Percentiles rank a stretch among this genome's conserved stretches.
Evolutionary conservation across 2,113 vertebrate species (phyloP).

Genomic region (Ceuthmochares aereus): DNA sequence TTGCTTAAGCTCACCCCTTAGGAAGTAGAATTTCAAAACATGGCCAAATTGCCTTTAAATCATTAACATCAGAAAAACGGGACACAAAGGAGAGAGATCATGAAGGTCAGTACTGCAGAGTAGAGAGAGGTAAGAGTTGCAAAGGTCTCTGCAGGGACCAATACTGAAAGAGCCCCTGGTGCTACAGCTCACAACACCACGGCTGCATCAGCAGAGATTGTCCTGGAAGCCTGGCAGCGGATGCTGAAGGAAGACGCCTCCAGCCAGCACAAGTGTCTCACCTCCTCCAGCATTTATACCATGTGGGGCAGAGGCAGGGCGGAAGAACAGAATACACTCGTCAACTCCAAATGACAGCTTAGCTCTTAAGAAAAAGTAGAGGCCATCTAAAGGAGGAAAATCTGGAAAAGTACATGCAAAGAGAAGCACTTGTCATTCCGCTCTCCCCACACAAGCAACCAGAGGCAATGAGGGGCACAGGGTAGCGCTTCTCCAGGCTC

Average conservation of each 20-base stretch:
- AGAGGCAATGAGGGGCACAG: not conserved
- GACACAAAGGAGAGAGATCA: not conserved
- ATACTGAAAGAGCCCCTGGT: not conserved
- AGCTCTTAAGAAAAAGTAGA: not conserved
- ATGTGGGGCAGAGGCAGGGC: not conserved
- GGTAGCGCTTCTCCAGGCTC: not conserved
- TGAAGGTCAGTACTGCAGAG: not conserved
- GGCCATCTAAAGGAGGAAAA: not conserved
- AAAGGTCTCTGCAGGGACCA: not conserved
- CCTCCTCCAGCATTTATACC: not conserved
- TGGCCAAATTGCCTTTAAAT: not conserved
- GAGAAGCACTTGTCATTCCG: not conserved
- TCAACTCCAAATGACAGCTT: not conserved
- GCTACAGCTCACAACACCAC: not conserved
- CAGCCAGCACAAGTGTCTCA: not conserved
- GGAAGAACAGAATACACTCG: not conserved
- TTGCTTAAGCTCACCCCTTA: not conserved
- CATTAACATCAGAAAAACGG: not conserved
- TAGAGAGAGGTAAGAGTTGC: not conserved
- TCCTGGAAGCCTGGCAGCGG: accelerated
- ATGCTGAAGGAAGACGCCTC: not conserved
- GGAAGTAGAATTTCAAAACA: not conserved
- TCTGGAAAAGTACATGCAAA: not conserved
- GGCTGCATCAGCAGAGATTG: not conserved
- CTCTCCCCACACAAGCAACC: not conserved